A percentile compares a stretch with the other conserved stretches of the same genome.
Evolutionary conservation across 2,888 invertebrate species (phyloP).

Genomic region (Toxonevra muliebris): DNA sequence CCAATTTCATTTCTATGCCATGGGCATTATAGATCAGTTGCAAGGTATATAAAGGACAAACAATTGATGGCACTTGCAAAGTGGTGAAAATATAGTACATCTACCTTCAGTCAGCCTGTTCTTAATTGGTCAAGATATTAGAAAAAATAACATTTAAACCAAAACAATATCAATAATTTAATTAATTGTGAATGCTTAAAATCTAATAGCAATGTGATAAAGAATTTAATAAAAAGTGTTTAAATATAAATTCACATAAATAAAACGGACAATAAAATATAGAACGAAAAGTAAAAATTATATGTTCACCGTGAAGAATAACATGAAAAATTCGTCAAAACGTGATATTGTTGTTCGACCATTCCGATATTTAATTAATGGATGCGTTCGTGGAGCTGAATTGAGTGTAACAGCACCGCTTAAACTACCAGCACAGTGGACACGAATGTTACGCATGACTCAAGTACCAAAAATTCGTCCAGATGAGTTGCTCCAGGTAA

Average conservation of each 20-base stretch:
- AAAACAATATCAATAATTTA: too few relatives aligned
- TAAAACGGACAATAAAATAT: background rate
- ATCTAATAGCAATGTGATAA: background rate
- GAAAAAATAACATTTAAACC: too few relatives aligned
- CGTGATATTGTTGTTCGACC: slow-evolving; percentile 51
- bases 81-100: too few relatives aligned
- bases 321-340: slow-evolving; percentile 54
- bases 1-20: too few relatives aligned
- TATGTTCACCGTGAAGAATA: slow-evolving; percentile 28
- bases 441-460: slow-evolving; percentile 59
- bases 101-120: too few relatives aligned
- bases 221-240: background rate
- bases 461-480: slow-evolving; percentile 57
- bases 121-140: too few relatives aligned
- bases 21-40: too few relatives aligned
- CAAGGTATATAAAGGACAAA: too few relatives aligned
- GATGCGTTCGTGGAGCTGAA: slow-evolving; percentile 56
- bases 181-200: too few relatives aligned
- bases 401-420: slow-evolving; percentile 54
- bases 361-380: slow-evolving; percentile 57
- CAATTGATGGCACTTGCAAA: too few relatives aligned
- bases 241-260: background rate
- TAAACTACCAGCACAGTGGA: slow-evolving; percentile 61
- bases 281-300: background rate
- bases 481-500: slow-evolving; percentile 62